A percentile compares a stretch with the other conserved stretches of the same genome.
These are phyloP conservation scores for Oedothorax gibbosus DNA, from an alignment of 1,140 invertebrate genomes.

Conservation along the genomic window DNA sequence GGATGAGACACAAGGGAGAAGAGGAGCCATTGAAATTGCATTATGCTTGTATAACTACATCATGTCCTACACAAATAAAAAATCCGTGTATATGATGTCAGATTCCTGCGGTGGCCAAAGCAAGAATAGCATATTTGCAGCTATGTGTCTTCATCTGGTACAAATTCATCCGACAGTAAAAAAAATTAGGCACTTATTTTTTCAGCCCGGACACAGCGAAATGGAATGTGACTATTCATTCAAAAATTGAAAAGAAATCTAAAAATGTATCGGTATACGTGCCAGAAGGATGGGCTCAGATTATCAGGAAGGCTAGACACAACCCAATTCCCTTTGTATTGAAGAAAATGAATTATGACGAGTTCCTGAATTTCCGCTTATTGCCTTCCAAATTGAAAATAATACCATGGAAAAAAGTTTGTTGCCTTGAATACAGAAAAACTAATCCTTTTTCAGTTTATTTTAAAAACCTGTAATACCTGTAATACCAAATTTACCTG, in stretches of 20 bases:
- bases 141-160: background rate
- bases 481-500: background rate
- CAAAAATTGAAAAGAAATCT: background rate
- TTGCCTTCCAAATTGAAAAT: background rate
- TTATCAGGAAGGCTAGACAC: background rate
- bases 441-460: background rate
- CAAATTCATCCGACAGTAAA: background rate
- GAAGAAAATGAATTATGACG: background rate
- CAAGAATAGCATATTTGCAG: background rate
- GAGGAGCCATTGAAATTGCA: background rate
- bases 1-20: background rate
- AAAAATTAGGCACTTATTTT: background rate
- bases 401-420: background rate
- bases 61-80: background rate
- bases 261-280: background rate
- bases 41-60: background rate
- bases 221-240: background rate
- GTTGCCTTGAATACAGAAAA: background rate
- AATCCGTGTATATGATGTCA: background rate
- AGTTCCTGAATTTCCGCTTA: background rate
- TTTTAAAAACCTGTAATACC: background rate
- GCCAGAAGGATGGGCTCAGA: background rate
- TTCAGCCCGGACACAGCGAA: background rate
- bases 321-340: background rate
- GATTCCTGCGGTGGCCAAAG: background rate